Base-by-base conservation (phyloP, 92 coral and sea anemone species). In the Epizoanthus rinbou region DNA sequence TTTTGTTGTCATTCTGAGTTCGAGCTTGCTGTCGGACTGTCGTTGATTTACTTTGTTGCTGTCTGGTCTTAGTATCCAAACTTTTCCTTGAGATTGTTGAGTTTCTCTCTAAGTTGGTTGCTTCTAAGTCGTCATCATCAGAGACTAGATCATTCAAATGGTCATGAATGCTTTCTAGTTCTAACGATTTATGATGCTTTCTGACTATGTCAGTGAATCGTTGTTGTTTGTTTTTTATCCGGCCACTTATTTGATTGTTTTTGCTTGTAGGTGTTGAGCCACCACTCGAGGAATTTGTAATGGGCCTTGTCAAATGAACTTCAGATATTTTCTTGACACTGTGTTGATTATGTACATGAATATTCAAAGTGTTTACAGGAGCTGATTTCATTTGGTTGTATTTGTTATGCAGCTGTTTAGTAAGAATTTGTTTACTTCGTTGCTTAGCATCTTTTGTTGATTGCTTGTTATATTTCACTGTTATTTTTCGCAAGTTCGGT, bases 71-170 rank as follows among this genome's bases (percentile, higher is more conserved):
- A 10, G 23, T 16, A n/a, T 54, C n/a, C 57, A 43, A 41, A 71
- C 16, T 10, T 39, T 69, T 37, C 4, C 50, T 60, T 45, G 53
- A 62, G 14, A 3, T 62, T 5, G 43, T 28, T 14, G 57, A 69
- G 33, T 25, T 78, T 15, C 41, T 76, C 16, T 11, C 22, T 5
- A 41, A 11, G 25, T 60, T 60, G 23, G 23, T 54, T 35, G 71
- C 23, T 65, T 76, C 57, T 33, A 6, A 15, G 56, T 76, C 69
- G 19, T 76, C 68, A 5, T 76, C 69, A 59, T 76, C 56, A n/a
- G 69, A 57, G 64, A 69, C 69, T 31, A 76, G 64, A 31, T 76
- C 81, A 35, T 76, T 69, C 13, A 76, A 76, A 58, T 10, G 37
- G 35, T 19, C 25, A 39, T 21, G 43, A 37, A 37, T 63, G 17